Base-by-base conservation (phyloP, 2,797 vertebrate genomes). In the Leucoraja ocellata region DNA sequence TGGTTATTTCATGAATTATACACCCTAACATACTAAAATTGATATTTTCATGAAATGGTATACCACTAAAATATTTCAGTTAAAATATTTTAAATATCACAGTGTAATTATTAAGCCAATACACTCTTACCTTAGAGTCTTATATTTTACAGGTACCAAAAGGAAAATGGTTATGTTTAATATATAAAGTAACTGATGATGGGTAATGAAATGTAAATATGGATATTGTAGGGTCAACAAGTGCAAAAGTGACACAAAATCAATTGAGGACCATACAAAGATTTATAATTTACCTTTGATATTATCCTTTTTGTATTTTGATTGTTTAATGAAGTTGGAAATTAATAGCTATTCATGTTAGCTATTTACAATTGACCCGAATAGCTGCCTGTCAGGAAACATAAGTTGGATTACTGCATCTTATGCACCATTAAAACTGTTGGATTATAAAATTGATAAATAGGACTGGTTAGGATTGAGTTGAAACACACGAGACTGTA, bases 401-500 rank as follows among this genome's bases (percentile, higher is more conserved):
- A 65, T 6, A 32, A 88, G 84, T 65, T 88, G 61, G 84, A 88
- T 88, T 36, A 88, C 65, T 88, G 36, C 16, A 88, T 21, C n/a
- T 88, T 63, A 88, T 68, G 32, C 65, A 88, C 63, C 65, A n/a
- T 88, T 32, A 68, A 88, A 86, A 63, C 61, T 18, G 14, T 65
- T 88, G 68, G 63, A 88, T 32, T 68, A 36, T 88, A 88, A 88
- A 63, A 88, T 88, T 88, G 84, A 88, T 88, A 63, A 88, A 88
- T 68, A 68, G n/a, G 28, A 68, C 36, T 88, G 28, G 61, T 88
- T 88, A 68, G 36, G 84, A 32, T 88, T 32, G n/a, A 88, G 61
- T 88, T 88, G n/a, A 88, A 54, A 54, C 54, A 92, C 23, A 76
- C 54, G 23, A 76, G 68, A 76, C 39, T 54, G 39, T 76, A 39